Conservation (phyloP, 2,797 vertebrate species). For the Molossus alvarezi region DNA sequence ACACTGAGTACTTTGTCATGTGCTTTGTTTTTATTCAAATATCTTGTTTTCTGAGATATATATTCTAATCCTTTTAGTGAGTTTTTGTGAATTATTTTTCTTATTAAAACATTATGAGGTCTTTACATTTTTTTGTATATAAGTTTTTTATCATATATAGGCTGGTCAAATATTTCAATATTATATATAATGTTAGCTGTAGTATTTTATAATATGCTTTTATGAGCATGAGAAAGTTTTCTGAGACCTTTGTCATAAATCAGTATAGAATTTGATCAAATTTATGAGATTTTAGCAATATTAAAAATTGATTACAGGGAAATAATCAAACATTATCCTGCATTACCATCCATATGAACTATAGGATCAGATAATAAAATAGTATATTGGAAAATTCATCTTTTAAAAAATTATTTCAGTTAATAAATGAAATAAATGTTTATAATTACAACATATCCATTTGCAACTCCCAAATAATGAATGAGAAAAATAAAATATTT, state of each 20-base stretch:
- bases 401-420: not conserved
- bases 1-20: not conserved
- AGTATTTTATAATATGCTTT: not conserved
- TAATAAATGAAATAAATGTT: not conserved
- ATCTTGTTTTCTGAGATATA: not conserved
- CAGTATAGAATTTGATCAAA: not conserved
- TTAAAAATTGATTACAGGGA: not conserved
- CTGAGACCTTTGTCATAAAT: not conserved
- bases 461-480: not conserved
- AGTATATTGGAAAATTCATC: not conserved
- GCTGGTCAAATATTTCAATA: not conserved
- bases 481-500: not conserved
- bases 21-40: not conserved
- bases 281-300: not conserved
- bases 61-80: not conserved
- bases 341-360: not conserved
- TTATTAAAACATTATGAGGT: not conserved
- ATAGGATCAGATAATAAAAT: not conserved
- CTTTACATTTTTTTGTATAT: not conserved
- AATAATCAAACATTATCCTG: not conserved
- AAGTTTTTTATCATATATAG: not conserved
- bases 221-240: not conserved
- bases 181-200: not conserved
- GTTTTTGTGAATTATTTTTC: not conserved
- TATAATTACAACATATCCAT: not conserved